phyloP scores from a whole-genome alignment of 2,888 invertebrate species.

The Aphodius sticticus region DNA sequence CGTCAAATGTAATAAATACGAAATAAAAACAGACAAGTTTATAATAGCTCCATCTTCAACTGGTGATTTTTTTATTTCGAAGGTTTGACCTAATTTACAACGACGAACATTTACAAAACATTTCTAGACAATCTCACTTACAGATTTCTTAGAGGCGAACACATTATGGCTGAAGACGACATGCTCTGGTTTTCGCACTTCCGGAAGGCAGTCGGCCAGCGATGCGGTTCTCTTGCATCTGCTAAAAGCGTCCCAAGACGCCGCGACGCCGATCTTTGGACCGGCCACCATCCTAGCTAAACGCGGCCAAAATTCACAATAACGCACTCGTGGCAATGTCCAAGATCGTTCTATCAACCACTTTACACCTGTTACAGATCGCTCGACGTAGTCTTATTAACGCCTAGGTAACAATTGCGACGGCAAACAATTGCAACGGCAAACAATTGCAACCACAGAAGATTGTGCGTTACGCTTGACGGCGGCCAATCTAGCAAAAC shows the following conservation, averaged over 20 bases:
- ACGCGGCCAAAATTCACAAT: not conserved
- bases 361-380: slow-evolving; percentile 16
- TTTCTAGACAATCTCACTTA: slow-evolving; percentile 44
- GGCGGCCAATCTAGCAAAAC: not conserved
- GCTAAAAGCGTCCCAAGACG: slow-evolving; percentile 42
- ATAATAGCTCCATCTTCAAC: no score
- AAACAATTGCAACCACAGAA: not conserved
- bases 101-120: not conserved
- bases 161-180: slow-evolving; percentile 48
- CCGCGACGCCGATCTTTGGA: slow-evolving; percentile 39
- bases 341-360: slow-evolving; percentile 13
- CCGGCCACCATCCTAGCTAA: slow-evolving; percentile 46
- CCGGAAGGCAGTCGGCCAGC: slow-evolving; percentile 54
- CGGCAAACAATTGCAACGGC: not conserved
- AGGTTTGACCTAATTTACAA: no score
- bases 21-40: no score
- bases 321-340: slow-evolving; percentile 7
- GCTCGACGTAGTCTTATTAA: not conserved
- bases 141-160: slow-evolving; percentile 48
- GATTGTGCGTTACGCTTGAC: not conserved
- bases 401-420: not conserved
- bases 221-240: slow-evolving; percentile 47
- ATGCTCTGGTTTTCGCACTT: slow-evolving; percentile 46
- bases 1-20: no score
- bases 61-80: no score